These are phyloP conservation scores for Epizoanthus fatuus DNA, from an alignment of 92 coral and sea anemone species.

Conservation along the genomic window DNA sequence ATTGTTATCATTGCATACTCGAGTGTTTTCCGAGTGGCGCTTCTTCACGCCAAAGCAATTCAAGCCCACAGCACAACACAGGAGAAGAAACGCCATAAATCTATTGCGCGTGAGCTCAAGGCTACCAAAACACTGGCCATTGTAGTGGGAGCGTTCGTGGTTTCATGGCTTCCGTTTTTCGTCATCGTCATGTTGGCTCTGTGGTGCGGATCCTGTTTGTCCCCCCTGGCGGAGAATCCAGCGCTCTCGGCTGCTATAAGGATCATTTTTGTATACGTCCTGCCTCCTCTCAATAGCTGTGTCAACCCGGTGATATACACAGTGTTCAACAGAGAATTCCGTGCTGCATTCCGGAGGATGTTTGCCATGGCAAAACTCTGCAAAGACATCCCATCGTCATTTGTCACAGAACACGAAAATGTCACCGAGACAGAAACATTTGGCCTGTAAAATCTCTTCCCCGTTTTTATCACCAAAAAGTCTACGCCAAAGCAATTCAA, in stretches of 20 bases:
- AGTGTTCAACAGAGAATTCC: slow-evolving; percentile 36
- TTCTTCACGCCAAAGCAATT: slow-evolving; percentile 33
- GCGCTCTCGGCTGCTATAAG: slow-evolving; percentile 22
- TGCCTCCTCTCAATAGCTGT: slow-evolving; percentile 42
- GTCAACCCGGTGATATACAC: slow-evolving; percentile 37
- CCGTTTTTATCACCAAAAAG: neutral
- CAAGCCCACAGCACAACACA: slow-evolving; percentile 4
- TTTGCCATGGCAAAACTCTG: slow-evolving; percentile 24
- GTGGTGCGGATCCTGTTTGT: slow-evolving; percentile 28
- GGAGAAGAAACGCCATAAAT: slow-evolving; percentile 19
- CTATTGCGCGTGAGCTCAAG: slow-evolving; percentile 32
- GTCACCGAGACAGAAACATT: slow-evolving; percentile 43
- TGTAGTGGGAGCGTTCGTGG: slow-evolving; percentile 44
- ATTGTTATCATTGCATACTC: slow-evolving; percentile 27
- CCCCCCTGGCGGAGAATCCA: slow-evolving; percentile 7
- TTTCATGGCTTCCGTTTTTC: slow-evolving; percentile 42
- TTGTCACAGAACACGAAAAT: slow-evolving; percentile 2
- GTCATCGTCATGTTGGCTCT: slow-evolving; percentile 17
- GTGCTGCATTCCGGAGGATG: slow-evolving; percentile 28
- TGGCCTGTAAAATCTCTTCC: slow-evolving; percentile 1
- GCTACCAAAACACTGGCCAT: slow-evolving; percentile 40
- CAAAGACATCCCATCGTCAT: neutral
- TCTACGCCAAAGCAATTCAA: too few relatives aligned
- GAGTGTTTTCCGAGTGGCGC: slow-evolving; percentile 34
- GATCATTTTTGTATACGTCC: slow-evolving; percentile 32